Evolutionary conservation across 2,888 invertebrate genomes (phyloP).

Genomic region (Portevinia maculata): DNA sequence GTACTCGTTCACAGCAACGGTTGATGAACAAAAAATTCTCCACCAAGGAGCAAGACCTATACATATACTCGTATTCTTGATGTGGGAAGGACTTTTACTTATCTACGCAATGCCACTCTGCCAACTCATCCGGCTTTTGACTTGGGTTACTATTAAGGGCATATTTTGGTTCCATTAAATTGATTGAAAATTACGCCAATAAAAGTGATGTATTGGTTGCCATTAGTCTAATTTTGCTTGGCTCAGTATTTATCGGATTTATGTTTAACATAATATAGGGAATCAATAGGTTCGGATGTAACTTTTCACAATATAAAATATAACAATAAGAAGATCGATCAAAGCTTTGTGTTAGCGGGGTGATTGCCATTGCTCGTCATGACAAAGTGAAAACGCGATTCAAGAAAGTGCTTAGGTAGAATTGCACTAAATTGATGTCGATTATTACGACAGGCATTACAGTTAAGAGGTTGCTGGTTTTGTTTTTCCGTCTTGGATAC

Average conservation of each 20-base stretch:
- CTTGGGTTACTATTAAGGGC: not conserved
- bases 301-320: no score
- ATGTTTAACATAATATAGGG: no score
- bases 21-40: not conserved
- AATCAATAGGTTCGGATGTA: no score
- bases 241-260: not conserved
- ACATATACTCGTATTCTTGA: slow-evolving; percentile 62
- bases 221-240: not conserved
- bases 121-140: not conserved
- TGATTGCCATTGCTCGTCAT: no score
- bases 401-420: no score
- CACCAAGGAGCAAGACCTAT: slow-evolving; percentile 9
- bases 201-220: not conserved
- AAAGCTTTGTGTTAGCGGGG: no score
- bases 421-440: no score
- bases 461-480: no score
- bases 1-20: slow-evolving; percentile 23
- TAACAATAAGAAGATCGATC: no score
- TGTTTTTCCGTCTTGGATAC: no score
- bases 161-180: not conserved
- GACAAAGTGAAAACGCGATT: not conserved
- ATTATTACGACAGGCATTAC: no score
- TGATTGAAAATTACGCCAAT: not conserved
- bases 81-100: slow-evolving; percentile 28
- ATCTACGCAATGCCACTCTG: slow-evolving; percentile 12